phyloP scores from a whole-genome alignment of 2,113 vertebrate species.

The Thermophis baileyi region DNA sequence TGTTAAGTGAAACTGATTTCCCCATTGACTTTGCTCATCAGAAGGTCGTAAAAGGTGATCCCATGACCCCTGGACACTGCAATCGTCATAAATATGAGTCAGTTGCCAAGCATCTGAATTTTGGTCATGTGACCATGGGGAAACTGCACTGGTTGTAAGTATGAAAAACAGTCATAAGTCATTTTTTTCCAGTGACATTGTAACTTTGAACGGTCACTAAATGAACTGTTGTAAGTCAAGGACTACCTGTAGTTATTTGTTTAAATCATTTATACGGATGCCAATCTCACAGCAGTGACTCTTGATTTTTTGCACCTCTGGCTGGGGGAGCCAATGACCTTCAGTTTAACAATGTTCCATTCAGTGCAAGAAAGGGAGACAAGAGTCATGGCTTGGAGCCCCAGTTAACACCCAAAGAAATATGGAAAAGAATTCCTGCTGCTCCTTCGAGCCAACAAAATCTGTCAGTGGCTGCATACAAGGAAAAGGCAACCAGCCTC shows the following conservation, averaged over 20 bases:
- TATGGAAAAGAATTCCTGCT: background rate
- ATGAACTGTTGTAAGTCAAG: background rate
- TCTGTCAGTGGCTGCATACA: background rate
- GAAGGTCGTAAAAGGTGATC: background rate
- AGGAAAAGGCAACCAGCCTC: fast-evolving
- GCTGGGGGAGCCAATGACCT: too few species aligned
- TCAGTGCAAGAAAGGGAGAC: background rate
- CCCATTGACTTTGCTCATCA: background rate
- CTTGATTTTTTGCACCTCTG: background rate
- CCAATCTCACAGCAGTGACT: background rate
- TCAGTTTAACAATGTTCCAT: background rate
- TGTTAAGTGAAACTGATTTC: background rate
- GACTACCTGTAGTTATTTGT: background rate
- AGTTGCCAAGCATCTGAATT: background rate
- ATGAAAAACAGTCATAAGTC: background rate
- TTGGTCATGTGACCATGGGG: background rate
- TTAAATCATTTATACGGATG: background rate
- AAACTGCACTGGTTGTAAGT: background rate
- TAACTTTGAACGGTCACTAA: background rate
- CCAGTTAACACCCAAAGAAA: background rate
- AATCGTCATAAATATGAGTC: background rate
- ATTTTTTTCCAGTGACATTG: background rate
- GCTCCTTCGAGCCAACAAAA: background rate
- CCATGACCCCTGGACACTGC: background rate
- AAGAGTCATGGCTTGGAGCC: background rate